phyloP scores from a whole-genome alignment of 2,113 vertebrate genomes.

The Eolophus roseicapilla region DNA sequence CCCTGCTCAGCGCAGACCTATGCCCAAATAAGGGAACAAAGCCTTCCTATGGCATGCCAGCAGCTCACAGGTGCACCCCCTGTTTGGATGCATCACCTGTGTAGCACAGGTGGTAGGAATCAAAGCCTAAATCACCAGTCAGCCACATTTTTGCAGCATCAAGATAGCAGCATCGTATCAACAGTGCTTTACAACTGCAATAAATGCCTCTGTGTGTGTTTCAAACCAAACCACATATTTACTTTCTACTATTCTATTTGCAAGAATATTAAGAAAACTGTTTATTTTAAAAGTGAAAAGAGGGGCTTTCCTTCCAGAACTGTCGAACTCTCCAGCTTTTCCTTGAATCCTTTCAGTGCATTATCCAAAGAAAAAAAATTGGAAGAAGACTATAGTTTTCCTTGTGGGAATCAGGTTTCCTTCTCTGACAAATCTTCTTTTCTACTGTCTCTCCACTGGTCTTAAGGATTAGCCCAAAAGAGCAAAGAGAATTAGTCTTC shows the following conservation, averaged over 20 bases:
- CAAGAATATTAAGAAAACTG: neutral
- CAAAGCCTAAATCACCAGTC: neutral
- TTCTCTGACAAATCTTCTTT: neutral
- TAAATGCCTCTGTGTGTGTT: neutral
- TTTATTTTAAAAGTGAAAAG: neutral
- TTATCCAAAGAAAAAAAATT: neutral
- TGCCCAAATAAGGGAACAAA: neutral
- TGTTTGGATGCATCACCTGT: neutral
- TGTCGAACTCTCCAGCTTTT: neutral
- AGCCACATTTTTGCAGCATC: neutral
- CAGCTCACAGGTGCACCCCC: neutral
- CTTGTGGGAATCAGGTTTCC: neutral
- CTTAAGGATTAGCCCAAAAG: neutral
- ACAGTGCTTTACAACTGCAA: neutral
- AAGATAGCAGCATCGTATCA: neutral
- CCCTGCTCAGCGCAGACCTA: fast-evolving
- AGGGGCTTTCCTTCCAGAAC: neutral
- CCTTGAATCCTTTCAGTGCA: neutral
- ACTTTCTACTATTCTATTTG: neutral
- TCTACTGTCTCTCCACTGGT: neutral
- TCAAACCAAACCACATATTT: neutral
- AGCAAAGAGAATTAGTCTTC: neutral
- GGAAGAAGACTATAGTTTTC: neutral
- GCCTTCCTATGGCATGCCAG: neutral
- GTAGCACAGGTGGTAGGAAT: neutral